These are phyloP conservation scores for Druceiella hillmani DNA, from an alignment of 2,888 invertebrate genomes.

Conservation along the genomic window DNA sequence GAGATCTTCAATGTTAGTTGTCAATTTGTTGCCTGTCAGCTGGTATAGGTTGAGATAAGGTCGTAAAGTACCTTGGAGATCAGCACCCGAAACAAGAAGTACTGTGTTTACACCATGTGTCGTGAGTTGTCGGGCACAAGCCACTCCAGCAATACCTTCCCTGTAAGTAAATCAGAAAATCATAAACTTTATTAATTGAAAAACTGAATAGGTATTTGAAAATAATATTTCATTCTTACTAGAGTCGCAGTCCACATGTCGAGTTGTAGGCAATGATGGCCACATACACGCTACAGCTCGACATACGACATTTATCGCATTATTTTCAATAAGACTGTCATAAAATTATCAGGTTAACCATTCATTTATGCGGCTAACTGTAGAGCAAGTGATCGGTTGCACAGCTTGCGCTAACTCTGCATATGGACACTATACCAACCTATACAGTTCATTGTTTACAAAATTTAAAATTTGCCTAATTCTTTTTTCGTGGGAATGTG, in stretches of 20 bases:
- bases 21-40: slow-evolving; percentile 54
- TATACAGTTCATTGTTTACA: no score
- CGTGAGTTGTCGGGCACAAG: slow-evolving; percentile 73
- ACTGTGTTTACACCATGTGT: slow-evolving; percentile 74
- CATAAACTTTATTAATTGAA: neutral
- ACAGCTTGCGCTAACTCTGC: no score
- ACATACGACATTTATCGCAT: no score
- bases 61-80: slow-evolving; percentile 16
- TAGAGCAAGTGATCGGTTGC: no score
- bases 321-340: no score
- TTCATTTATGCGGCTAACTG: no score
- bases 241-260: neutral
- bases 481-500: no score
- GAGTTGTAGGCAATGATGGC: neutral
- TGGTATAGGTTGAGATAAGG: slow-evolving; percentile 50
- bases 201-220: neutral
- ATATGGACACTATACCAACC: no score
- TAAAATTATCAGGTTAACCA: no score
- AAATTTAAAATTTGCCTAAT: no score
- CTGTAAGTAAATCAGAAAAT: slow-evolving; percentile 2
- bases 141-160: slow-evolving; percentile 46
- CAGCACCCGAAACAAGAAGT: slow-evolving; percentile 31
- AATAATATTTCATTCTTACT: neutral
- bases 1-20: slow-evolving; percentile 32
- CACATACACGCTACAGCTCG: neutral